These are phyloP conservation scores for Epicampocera succincta DNA, from an alignment of 2,888 invertebrate species.

Conservation along the genomic window DNA sequence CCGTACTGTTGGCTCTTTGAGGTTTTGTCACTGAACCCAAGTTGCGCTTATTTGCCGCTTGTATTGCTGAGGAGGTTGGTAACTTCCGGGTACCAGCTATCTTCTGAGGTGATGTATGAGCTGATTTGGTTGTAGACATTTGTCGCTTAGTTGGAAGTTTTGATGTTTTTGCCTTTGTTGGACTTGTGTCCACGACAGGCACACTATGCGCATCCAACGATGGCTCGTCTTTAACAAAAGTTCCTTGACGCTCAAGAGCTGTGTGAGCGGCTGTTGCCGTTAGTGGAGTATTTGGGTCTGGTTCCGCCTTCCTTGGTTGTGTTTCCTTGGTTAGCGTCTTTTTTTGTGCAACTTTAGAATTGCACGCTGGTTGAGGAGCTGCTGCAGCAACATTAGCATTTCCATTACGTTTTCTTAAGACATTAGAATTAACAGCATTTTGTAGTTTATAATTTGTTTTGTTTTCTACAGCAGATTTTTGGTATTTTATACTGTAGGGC, in stretches of 20 bases:
- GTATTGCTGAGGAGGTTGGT: conserved; percentile 53
- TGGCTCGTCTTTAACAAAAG: conserved; percentile 94
- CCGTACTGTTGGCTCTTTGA: conserved; percentile 81
- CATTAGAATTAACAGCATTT: conserved; percentile 60
- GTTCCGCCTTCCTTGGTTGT: not conserved
- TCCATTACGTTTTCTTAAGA: conserved; percentile 61
- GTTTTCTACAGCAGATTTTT: conserved; percentile 70
- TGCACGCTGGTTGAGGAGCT: conserved; percentile 14
- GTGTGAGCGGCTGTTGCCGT: conserved; percentile 74
- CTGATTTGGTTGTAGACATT: conserved; percentile 29
- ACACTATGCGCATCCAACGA: conserved; percentile 77
- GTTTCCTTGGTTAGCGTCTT: conserved; percentile 71
- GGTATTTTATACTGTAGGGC: conserved; percentile 82
- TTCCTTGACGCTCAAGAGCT: conserved; percentile 91
- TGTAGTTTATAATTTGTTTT: conserved; percentile 67
- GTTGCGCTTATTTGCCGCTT: conserved; percentile 59
- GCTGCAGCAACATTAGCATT: conserved; percentile 32
- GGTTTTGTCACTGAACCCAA: conserved; percentile 71
- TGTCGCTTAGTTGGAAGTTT: conserved; percentile 78
- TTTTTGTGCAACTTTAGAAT: conserved; percentile 71
- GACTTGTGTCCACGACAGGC: conserved; percentile 78
- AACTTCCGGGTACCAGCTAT: conserved; percentile 69
- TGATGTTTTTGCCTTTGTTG: conserved; percentile 75
- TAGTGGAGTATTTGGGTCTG: conserved; percentile 66
- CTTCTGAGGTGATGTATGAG: conserved; percentile 73